Evolutionary conservation across 2,888 invertebrate species (phyloP), one percentile per base, ranked within the genome.

Genomic region (Fragum whitleyi): DNA sequence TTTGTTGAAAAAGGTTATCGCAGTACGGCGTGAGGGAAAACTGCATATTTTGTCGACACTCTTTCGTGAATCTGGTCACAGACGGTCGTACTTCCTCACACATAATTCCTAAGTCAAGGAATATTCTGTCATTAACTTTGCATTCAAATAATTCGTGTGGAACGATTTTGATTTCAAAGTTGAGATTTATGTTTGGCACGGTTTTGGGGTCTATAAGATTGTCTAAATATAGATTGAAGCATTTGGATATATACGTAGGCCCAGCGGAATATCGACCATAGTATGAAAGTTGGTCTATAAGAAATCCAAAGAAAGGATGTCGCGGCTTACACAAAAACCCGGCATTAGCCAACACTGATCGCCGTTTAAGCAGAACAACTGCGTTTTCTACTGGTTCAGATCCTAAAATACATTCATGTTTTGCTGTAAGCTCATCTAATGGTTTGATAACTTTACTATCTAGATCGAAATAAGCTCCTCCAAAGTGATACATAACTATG

Each of bases 391-490:
- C 87, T n/a, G 90, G 91, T 78, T 91, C 91, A 74, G 90, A 89
- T 7, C 88, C 86, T 29, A 91, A 57, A 57, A 90, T 86, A 75
- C 90, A 90, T 5, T 84, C 69, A 75, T 89, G 88, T 69, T 87
- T 86, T 19, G 61, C 68, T 11, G 81, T 69, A 11, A 89, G 61
- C 0, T 87, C 87, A 36, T 89, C 88, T 7, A 92, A 42, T 2
- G 91, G 86, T 51, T 83, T 81, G 1, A 92, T 74, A 65, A 88
- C 88, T 74, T 92, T 90, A 83, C 91, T 86, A 59, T 92, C 92
- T 77, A 92, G 77, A 70, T 92, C 92, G 0, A 88, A 89, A 81
- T 92, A 92, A 0, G 92, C 81, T 7, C 92, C 92, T 9, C 92
- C 92, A 83, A 87, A 91, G 59, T 91, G 89, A 74, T 91, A 87